phyloP scores from a whole-genome alignment of 2,888 invertebrate species.

The Barypeithes pellucidus region DNA sequence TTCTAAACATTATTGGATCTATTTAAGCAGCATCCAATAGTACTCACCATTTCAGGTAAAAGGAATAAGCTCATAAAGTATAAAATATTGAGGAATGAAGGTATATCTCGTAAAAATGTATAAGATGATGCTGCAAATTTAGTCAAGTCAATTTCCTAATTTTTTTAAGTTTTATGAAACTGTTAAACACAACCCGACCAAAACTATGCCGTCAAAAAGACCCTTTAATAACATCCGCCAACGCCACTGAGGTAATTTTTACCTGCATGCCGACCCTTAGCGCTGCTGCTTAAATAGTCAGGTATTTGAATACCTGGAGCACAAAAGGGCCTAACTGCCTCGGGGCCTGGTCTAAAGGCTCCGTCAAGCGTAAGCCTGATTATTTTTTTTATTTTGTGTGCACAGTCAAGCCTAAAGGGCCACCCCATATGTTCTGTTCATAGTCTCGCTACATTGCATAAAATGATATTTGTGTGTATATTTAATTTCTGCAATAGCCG shows the following conservation, averaged over 20 bases:
- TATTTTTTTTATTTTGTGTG: conserved; percentile 41
- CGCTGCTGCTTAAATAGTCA: conserved; percentile 14
- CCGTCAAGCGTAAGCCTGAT: conserved; percentile 39
- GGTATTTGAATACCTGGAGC: conserved; percentile 38
- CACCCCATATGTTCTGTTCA: conserved; percentile 30
- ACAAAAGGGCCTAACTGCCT: conserved; percentile 41
- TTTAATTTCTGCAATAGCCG: too few species aligned
- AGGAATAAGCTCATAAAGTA: too few species aligned
- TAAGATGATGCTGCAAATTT: too few species aligned
- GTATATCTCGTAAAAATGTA: too few species aligned
- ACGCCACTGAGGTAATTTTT: conserved; percentile 41
- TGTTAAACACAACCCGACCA: too few species aligned
- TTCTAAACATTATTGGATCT: too few species aligned
- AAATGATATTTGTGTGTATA: neutral
- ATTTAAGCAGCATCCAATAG: too few species aligned
- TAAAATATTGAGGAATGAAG: too few species aligned
- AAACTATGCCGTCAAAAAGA: neutral
- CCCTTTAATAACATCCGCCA: neutral
- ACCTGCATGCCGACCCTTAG: conserved; percentile 26
- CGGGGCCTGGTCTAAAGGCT: conserved; percentile 35
- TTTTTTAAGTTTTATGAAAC: too few species aligned
- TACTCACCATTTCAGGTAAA: too few species aligned
- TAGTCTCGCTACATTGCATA: conserved; percentile 17
- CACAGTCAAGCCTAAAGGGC: conserved; percentile 29
- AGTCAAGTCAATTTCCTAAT: too few species aligned